Evolutionary conservation across 2,113 vertebrate genomes (phyloP).

Genomic region (Promerops cafer): DNA sequence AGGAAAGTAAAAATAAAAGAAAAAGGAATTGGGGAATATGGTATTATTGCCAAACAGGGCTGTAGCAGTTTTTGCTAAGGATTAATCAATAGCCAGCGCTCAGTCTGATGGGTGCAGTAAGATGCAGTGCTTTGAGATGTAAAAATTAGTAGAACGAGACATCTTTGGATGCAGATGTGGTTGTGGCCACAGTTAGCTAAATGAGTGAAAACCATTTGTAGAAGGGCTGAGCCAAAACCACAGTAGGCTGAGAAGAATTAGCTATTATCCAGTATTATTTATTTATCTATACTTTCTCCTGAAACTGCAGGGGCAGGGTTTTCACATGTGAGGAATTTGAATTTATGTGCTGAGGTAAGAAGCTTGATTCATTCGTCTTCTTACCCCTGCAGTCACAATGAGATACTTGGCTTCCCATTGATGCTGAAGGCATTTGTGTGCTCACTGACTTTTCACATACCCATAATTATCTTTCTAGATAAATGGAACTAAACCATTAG

Average conservation of each 20-base stretch:
- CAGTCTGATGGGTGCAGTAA: not conserved
- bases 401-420: not conserved
- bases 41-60: not conserved
- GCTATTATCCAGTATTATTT: not conserved
- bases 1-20: not conserved
- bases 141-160: not conserved
- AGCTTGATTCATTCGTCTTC: not conserved
- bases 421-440: not conserved
- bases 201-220: not conserved
- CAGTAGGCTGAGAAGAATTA: not conserved
- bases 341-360: not conserved
- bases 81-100: not conserved
- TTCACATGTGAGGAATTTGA: not conserved
- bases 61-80: conserved; percentile 2
- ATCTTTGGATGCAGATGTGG: not conserved
- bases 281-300: not conserved
- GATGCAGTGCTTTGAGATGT: not conserved
- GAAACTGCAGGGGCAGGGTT: not conserved
- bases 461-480: not conserved
- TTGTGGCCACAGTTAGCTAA: not conserved
- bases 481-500: not conserved
- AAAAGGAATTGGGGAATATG: not conserved
- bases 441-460: not conserved
- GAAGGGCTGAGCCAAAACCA: not conserved
- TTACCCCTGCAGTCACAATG: not conserved